Percentiles rank a stretch among this genome's conserved stretches.
Conservation (phyloP, 2,888 invertebrate genomes). For the Aproaerema taeniolella region DNA sequence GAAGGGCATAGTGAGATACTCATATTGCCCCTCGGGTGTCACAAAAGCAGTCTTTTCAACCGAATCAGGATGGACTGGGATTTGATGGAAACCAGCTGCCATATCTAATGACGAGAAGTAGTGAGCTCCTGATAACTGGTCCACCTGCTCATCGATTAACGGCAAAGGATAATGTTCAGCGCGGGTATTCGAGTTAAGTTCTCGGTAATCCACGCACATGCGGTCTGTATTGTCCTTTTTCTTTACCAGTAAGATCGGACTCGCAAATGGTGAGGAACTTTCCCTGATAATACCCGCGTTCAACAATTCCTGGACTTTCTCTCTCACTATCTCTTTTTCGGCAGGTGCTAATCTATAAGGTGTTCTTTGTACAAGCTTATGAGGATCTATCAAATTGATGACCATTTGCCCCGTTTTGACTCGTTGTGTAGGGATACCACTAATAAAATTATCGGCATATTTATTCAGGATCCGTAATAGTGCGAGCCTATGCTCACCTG, state of each 20-base stretch:
- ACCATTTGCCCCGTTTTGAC: background rate
- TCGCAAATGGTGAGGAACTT: conserved; percentile 21
- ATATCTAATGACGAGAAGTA: conserved; percentile 24
- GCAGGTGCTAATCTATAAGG: background rate
- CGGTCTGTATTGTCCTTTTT: conserved; percentile 12
- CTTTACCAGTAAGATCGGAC: conserved; percentile 11
- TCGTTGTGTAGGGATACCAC: conserved; percentile 2
- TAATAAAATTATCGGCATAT: conserved; percentile 15
- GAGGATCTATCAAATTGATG: background rate
- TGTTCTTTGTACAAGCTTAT: background rate
- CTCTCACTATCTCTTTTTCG: conserved; percentile 5
- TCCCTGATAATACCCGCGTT: conserved; percentile 6
- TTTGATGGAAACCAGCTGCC: conserved; percentile 28
- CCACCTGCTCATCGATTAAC: conserved; percentile 15
- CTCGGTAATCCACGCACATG: conserved; percentile 13
- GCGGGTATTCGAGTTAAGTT: conserved; percentile 8
- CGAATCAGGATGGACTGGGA: conserved; percentile 19
- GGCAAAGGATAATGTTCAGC: conserved; percentile 12
- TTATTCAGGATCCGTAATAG: conserved; percentile 4
- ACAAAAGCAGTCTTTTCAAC: conserved; percentile 20
- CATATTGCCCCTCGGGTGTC: conserved; percentile 19
- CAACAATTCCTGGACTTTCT: conserved; percentile 9
- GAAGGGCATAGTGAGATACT: conserved; percentile 19
- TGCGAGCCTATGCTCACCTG: background rate
- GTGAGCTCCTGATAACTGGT: conserved; percentile 13